Evolutionary conservation across 1,140 invertebrate species (phyloP), one percentile per base, ranked within the genome.

Genomic region (Apis laboriosa): DNA sequence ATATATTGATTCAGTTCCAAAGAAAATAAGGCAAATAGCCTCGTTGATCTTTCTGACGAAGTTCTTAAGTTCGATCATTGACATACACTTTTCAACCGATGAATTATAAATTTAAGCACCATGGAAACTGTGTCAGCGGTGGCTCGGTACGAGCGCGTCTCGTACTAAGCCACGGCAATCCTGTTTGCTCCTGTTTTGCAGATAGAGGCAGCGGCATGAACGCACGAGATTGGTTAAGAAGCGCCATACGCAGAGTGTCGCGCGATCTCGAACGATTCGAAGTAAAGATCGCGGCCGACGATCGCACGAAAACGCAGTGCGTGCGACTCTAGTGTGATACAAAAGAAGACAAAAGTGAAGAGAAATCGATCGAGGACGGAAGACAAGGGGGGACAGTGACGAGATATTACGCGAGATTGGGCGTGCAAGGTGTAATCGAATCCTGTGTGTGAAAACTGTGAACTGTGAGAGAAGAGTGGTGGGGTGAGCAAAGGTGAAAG

Each of bases 101-200:
- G 43, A 28, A 17, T 13, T 17, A 66, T 81, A 61, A 64, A n/a
- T 21, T 56, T 49, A 70, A 43, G 51, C 63, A 84, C 76, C 84
- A 89, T 88, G 88, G 84, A 84, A 88, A 78, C 84, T 86, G 87
- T 84, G 72, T 76, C 83, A 82, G 70, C 77, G 80, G 58, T 82
- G 86, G 28, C 83, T 88, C 64, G 77, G 80, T 86, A 75, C 68
- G 83, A 67, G 75, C 28, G 1, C 53, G 56, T 49, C 74, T 78
- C 75, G 77, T 77, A 84, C 84, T 85, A 80, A 84, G 83, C 73
- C 86, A 75, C 86, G 82, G 72, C 80, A 74, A 77, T 66, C 61
- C 73, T 24, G 86, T 68, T 88, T 88, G 53, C 78, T 89, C 43
- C 71, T 89, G 43, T 89, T 89, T 89, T 89, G 1, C 88, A 89